Evolutionary conservation across 1,140 invertebrate species (phyloP).

Genomic region (Aphidius ervi): DNA sequence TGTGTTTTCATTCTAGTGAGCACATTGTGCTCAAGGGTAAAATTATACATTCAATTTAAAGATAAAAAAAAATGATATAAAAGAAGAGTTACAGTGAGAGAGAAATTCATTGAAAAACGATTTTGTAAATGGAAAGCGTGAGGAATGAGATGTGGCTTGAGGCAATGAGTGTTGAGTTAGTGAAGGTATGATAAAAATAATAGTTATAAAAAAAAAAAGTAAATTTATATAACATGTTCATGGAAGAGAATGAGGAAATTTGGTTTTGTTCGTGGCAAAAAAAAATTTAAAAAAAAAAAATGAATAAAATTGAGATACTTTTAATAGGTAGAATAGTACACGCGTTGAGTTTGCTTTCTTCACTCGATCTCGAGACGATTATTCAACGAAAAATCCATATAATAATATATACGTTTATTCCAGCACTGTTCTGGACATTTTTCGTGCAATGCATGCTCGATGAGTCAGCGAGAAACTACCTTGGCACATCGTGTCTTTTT

Average conservation of each 20-base stretch:
- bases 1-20: no score
- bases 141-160: background rate
- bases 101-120: no score
- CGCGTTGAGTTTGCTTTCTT: background rate
- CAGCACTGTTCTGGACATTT: conserved; percentile 8
- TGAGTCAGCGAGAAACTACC: conserved; percentile 28
- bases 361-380: conserved; percentile 16
- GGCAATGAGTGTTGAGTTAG: background rate
- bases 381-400: conserved; percentile 6
- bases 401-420: background rate
- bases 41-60: no score
- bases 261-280: background rate
- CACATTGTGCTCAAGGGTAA: no score
- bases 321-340: conserved; percentile 6
- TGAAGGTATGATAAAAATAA: no score
- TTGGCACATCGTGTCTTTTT: conserved; percentile 22
- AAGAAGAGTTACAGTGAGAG: no score
- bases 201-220: no score
- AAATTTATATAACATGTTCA: background rate
- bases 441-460: conserved; percentile 27
- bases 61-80: no score
- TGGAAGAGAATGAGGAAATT: background rate
- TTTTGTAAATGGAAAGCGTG: no score
- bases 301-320: background rate
- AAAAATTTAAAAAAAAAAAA: background rate